Conservation (phyloP, 2,888 invertebrate species). For the Leptinotarsa peninsularis region DNA sequence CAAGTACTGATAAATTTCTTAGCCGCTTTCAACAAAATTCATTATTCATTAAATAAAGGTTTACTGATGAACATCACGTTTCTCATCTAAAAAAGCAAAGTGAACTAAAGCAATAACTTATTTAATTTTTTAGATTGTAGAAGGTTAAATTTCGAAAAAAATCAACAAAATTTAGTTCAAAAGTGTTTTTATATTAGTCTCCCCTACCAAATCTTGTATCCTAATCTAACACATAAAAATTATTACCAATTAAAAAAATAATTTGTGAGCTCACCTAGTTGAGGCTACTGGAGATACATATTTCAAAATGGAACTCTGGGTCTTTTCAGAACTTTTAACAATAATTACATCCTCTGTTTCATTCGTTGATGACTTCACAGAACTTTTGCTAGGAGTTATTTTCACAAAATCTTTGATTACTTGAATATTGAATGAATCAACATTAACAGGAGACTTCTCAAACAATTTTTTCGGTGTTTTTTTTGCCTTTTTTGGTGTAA, state of each 20-base stretch:
- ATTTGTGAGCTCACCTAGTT: constrained; percentile 9
- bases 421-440: constrained; percentile 60
- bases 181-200: neutral
- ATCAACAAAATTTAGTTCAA: too few species aligned
- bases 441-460: constrained; percentile 56
- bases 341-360: constrained; percentile 29
- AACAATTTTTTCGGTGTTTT: constrained; percentile 57
- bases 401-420: constrained; percentile 59
- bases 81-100: too few species aligned
- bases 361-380: constrained; percentile 32
- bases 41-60: too few species aligned
- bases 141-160: too few species aligned
- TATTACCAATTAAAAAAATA: neutral
- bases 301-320: constrained; percentile 51
- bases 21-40: too few species aligned
- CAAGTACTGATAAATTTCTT: too few species aligned
- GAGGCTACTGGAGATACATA: constrained; percentile 52
- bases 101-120: too few species aligned
- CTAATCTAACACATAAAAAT: neutral
- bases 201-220: neutral
- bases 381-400: constrained; percentile 59
- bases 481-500: constrained; percentile 37
- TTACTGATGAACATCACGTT: too few species aligned
- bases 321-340: constrained; percentile 47
- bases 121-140: too few species aligned